Conservation (phyloP, 2,113 vertebrate genomes). For the Hucho hucho region DNA sequence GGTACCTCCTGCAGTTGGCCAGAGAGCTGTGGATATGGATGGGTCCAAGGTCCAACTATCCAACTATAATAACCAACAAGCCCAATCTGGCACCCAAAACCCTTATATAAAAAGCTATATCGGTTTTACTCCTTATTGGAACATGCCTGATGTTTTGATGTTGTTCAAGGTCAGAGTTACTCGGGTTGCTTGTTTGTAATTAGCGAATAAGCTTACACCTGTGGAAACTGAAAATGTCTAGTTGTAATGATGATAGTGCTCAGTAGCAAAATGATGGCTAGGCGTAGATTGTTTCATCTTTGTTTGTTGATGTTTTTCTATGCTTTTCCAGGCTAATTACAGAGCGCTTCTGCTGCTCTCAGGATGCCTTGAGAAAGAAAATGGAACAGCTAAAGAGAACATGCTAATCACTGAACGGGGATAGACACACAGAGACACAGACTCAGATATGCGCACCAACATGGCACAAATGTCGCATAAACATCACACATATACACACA, state of each 20-base stretch:
- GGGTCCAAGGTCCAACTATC: constrained; percentile 22
- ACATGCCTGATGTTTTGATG: constrained; percentile 41
- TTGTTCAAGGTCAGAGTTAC: constrained; percentile 41
- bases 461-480: not conserved
- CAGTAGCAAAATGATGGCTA: constrained; percentile 36
- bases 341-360: constrained; percentile 29
- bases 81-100: constrained; percentile 45
- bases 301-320: constrained; percentile 55
- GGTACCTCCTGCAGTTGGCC: not conserved
- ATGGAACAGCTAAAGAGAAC: not conserved
- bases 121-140: constrained; percentile 50
- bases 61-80: constrained; percentile 20
- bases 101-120: constrained; percentile 42
- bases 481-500: constrained; percentile 10
- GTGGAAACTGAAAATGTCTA: constrained; percentile 12
- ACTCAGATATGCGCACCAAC: not conserved
- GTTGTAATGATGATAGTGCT: constrained; percentile 36
- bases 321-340: constrained; percentile 56
- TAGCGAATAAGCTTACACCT: constrained; percentile 32
- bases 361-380: constrained; percentile 49
- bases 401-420: constrained; percentile 24
- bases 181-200: not conserved
- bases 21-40: constrained; percentile 47
- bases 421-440: constrained; percentile 18
- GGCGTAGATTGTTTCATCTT: constrained; percentile 53